Evolutionary conservation across 2,797 vertebrate genomes (phyloP), one percentile per base, ranked within the genome.

Genomic region (Limnodromus scolopaceus): DNA sequence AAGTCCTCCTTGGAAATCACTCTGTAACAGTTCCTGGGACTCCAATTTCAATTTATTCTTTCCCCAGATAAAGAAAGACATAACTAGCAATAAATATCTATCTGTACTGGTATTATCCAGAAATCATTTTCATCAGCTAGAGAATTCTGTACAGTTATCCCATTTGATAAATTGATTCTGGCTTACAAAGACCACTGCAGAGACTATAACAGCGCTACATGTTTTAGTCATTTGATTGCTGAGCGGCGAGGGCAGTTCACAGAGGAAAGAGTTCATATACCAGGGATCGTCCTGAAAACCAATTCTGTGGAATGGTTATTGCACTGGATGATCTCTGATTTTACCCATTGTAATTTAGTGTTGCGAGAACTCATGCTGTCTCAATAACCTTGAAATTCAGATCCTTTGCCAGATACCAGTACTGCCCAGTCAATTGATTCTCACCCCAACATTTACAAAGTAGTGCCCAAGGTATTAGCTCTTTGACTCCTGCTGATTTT

Each of bases 351-450:
- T 57, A 57, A 74, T 79, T 95, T 70, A 76, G 43, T 76, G 23
- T 60, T 66, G 25, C 1, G 2, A 84, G 89, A 72, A 63, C 36
- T 69, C 69, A 41, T 28, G n/a, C 70, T 94, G 63, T 38, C 34
- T 82, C 84, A 94, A 32, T 43, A 91, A 89, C 57, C 79, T 87
- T 89, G 63, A 95, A 97, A 94, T 87, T 23, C 81, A 60, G 54
- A 46, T 74, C 58, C 55, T 46, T 87, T 77, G 57, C 85, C 78
- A 90, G 74, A 93, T 28, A 90, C 3, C 41, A 83, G n/a, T 72
- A 84, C 80, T 77, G 70, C 57, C 60, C 34, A 43, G 64, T 80
- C 70, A 78, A 7, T 36, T 89, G 66, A 38, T 77, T 90, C 24
- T 94, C 36, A 68, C 49, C 25, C 23, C 39, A n/a, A 32, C 3